Conservation (phyloP, 35 echinoderm and acorn worm species). For the Stichopus chloronotus region DNA sequence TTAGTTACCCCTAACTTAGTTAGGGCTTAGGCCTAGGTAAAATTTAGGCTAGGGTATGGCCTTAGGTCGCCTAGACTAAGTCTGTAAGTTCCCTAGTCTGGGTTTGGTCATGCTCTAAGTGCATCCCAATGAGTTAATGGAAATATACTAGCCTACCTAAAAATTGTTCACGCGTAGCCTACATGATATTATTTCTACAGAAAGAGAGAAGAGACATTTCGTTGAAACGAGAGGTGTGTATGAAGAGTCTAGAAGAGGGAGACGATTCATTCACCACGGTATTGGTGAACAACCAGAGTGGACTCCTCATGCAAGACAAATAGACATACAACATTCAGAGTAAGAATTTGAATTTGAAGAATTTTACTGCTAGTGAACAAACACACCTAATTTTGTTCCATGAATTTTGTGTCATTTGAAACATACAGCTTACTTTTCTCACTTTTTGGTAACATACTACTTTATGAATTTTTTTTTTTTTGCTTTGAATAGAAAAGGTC, state of each 20-base stretch:
- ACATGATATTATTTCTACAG: constrained; percentile 45
- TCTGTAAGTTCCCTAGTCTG: too few species aligned
- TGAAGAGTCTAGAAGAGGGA: constrained; percentile 56
- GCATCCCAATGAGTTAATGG: too few species aligned
- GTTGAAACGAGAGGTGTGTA: constrained; percentile 63
- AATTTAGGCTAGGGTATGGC: not conserved
- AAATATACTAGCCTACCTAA: too few species aligned
- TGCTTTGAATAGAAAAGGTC: constrained; percentile 60
- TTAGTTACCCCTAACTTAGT: too few species aligned
- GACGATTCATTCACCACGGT: constrained; percentile 74
- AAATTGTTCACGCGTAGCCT: too few species aligned
- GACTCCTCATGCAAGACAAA: constrained; percentile 70
- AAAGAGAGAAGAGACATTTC: constrained; percentile 88
- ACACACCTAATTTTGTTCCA: not conserved
- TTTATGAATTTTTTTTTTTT: not conserved
- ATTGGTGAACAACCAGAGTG: constrained; percentile 92
- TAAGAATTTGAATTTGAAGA: constrained; percentile 56
- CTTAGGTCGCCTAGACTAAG: not conserved
- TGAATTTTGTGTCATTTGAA: not conserved
- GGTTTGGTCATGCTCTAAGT: not conserved
- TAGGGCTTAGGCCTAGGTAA: too few species aligned
- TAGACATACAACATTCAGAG: constrained; percentile 81
- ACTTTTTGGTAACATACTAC: not conserved
- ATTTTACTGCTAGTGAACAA: not conserved
- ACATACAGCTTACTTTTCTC: not conserved